Evolutionary conservation across 2,888 invertebrate species (phyloP).

Genomic region (Pseudococcus longispinus): DNA sequence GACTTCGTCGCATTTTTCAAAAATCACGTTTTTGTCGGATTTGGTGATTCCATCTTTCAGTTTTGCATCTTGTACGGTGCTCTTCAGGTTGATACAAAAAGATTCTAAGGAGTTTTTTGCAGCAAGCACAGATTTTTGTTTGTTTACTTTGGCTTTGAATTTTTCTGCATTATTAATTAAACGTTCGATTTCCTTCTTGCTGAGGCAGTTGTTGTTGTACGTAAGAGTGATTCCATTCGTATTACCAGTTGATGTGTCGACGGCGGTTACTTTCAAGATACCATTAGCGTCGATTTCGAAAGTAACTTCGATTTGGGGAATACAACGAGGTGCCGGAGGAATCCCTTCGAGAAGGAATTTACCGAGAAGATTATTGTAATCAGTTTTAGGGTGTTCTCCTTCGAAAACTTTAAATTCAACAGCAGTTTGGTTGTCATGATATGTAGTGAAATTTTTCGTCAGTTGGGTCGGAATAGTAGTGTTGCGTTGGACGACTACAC

Average conservation of each 20-base stretch:
- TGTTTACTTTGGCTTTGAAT: slow-evolving; percentile 84
- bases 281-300: too few species aligned
- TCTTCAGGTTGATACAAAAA: slow-evolving; percentile 95
- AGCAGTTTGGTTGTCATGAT: too few species aligned
- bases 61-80: slow-evolving; percentile 92
- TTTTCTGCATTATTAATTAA: slow-evolving; percentile 94
- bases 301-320: too few species aligned
- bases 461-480: too few species aligned
- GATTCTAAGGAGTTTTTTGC: slow-evolving; percentile 88
- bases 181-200: slow-evolving; percentile 91
- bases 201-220: slow-evolving; percentile 90
- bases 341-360: too few species aligned
- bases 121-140: slow-evolving; percentile 80
- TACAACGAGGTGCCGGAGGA: too few species aligned
- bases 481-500: too few species aligned
- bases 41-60: slow-evolving; percentile 68
- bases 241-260: slow-evolving; percentile 90
- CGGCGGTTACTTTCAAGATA: slow-evolving; percentile 71
- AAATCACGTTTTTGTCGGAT: slow-evolving; percentile 65
- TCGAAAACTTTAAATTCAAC: too few species aligned
- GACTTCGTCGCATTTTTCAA: background rate
- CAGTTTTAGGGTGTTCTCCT: too few species aligned
- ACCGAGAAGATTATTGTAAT: too few species aligned
- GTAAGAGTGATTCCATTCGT: slow-evolving; percentile 91
- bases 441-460: too few species aligned